Evolutionary conservation across 1,140 invertebrate species (phyloP).

Genomic region (Diachasmimorpha longicaudata): DNA sequence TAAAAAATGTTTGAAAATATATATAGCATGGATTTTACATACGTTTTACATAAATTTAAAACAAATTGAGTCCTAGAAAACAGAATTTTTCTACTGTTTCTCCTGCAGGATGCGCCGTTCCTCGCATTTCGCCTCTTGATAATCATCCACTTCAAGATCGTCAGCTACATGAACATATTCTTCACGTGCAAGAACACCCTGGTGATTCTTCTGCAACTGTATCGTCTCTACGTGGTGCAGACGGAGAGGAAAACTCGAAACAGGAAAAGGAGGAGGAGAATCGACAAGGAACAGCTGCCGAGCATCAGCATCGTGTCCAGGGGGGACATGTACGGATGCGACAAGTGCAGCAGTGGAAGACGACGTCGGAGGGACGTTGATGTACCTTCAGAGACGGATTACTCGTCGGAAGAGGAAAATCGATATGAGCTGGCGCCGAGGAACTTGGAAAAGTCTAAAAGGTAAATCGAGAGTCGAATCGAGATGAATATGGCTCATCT

Average conservation of each 20-base stretch:
- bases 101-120: slow-evolving; percentile 78
- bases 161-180: slow-evolving; percentile 93
- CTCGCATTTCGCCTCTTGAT: slow-evolving; percentile 81
- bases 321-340: slow-evolving; percentile 49
- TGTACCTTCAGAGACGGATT: slow-evolving; percentile 42
- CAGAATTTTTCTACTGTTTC: too few relatives aligned
- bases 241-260: slow-evolving; percentile 57
- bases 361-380: slow-evolving; percentile 41
- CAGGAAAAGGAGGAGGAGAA: slow-evolving; percentile 48
- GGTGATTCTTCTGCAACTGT: slow-evolving; percentile 85
- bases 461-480: too few relatives aligned
- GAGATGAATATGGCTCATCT: too few relatives aligned
- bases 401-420: slow-evolving; percentile 40
- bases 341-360: slow-evolving; percentile 23
- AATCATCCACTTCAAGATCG: slow-evolving; percentile 84
- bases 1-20: too few relatives aligned
- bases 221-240: slow-evolving; percentile 83
- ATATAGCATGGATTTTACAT: too few relatives aligned
- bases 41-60: too few relatives aligned
- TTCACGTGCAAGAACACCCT: slow-evolving; percentile 90
- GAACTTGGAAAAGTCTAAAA: slow-evolving; percentile 46
- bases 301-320: slow-evolving; percentile 69
- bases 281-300: slow-evolving; percentile 38
- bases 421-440: slow-evolving; percentile 42
- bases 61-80: too few relatives aligned